phyloP scores from a whole-genome alignment of 1,140 invertebrate genomes.

The Zaprionus nigranus region DNA sequence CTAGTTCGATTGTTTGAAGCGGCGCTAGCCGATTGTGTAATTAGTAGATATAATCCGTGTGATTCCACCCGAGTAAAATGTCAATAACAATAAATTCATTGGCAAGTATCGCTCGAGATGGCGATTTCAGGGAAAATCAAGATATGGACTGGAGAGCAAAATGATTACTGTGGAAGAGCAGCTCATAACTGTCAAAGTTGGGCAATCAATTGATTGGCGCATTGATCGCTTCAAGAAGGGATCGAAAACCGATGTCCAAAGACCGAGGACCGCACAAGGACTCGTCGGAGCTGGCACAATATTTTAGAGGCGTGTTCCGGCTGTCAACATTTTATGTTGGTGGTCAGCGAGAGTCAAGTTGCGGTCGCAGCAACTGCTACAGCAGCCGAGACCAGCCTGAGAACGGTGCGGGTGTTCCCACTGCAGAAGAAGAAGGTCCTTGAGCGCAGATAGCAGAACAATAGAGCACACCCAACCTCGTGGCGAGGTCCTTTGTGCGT shows the following conservation, averaged over 20 bases:
- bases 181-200: conserved; percentile 76
- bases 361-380: conserved; percentile 70
- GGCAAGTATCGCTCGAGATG: conserved; percentile 38
- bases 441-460: conserved; percentile 51
- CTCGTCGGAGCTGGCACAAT: conserved; percentile 58
- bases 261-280: conserved; percentile 66
- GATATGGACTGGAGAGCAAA: conserved; percentile 41
- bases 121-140: conserved; percentile 50
- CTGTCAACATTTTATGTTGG: conserved; percentile 84
- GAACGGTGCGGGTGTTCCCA: conserved; percentile 73
- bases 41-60: conserved; percentile 81
- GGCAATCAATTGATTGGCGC: conserved; percentile 70
- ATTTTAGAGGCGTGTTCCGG: conserved; percentile 80
- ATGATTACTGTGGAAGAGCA: conserved; percentile 54
- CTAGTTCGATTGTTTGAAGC: not conserved
- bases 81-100: conserved; percentile 80
- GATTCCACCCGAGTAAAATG: conserved; percentile 75
- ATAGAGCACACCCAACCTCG: conserved; percentile 45
- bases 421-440: conserved; percentile 51
- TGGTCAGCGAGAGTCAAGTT: conserved; percentile 71
- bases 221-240: conserved; percentile 25
- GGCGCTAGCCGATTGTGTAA: conserved; percentile 42
- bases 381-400: conserved; percentile 50
- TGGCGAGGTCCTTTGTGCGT: conserved; percentile 51
- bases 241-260: conserved; percentile 2